These are phyloP conservation scores for Hippocampus kuda DNA, from an alignment of 2,797 vertebrate species.

Conservation along the genomic window DNA sequence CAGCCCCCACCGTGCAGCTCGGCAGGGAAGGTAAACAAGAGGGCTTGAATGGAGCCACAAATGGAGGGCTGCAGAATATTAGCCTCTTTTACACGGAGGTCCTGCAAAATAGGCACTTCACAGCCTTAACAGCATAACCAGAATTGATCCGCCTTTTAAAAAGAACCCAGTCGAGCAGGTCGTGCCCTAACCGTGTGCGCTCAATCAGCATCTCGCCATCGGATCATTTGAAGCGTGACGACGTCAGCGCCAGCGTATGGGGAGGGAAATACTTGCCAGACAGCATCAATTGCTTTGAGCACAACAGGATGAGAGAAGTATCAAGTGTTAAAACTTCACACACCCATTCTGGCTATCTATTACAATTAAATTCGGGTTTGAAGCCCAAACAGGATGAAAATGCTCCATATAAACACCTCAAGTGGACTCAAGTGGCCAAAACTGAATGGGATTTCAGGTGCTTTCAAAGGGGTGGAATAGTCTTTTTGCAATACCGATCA, in stretches of 20 bases:
- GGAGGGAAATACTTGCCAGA: neutral
- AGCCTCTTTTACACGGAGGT: neutral
- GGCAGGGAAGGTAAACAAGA: slow-evolving; percentile 58
- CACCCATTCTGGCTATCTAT: no score
- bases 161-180: neutral
- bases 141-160: neutral
- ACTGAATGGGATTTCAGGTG: no score
- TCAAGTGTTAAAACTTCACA: neutral
- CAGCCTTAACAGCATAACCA: neutral
- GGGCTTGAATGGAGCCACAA: slow-evolving; percentile 20
- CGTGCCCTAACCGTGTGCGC: neutral
- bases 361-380: no score
- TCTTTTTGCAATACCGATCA: no score
- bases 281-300: neutral
- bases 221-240: neutral
- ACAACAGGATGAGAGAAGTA: neutral
- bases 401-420: no score
- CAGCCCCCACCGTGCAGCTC: slow-evolving; percentile 44
- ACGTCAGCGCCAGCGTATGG: neutral
- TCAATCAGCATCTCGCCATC: neutral
- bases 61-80: slow-evolving; percentile 9
- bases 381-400: no score
- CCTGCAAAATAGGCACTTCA: neutral
- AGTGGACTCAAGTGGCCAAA: no score
- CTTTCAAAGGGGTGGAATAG: no score